Conservation (phyloP, 2,797 vertebrate species). For the Nothura maculosa region DNA sequence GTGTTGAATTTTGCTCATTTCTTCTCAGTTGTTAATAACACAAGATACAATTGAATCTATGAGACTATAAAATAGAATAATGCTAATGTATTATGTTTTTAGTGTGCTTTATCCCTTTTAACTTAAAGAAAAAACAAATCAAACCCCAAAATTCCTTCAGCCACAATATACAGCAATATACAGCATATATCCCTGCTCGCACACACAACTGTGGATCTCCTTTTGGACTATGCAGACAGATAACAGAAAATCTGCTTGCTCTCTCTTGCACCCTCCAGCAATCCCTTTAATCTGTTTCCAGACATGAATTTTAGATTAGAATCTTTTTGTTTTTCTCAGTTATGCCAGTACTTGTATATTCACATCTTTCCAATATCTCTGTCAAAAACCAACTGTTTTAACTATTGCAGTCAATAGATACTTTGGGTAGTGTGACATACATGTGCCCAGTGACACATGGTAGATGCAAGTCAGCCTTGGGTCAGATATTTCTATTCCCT, state of each 20-base stretch:
- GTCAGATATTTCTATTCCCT: not conserved
- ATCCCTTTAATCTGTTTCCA: not conserved
- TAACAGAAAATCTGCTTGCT: not conserved
- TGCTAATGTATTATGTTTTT: not conserved
- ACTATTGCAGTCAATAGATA: not conserved
- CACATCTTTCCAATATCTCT: not conserved
- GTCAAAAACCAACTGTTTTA: not conserved
- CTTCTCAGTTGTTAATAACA: not conserved
- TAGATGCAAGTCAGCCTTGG: not conserved
- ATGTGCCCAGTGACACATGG: not conserved
- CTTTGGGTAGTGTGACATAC: not conserved
- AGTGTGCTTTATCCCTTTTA: not conserved
- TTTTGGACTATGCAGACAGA: not conserved
- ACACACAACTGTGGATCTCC: not conserved
- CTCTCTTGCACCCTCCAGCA: not conserved
- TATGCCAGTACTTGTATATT: not conserved
- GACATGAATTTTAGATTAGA: not conserved
- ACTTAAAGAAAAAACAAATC: not conserved
- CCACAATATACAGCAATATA: rapidly evolving
- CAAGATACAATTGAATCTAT: not conserved
- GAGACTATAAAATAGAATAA: not conserved
- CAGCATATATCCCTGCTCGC: not conserved
- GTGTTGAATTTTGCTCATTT: not conserved
- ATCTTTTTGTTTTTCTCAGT: not conserved
- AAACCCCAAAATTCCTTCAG: not conserved